These are phyloP conservation scores for Sericinus montela DNA, from an alignment of 2,888 invertebrate species.

Conservation along the genomic window DNA sequence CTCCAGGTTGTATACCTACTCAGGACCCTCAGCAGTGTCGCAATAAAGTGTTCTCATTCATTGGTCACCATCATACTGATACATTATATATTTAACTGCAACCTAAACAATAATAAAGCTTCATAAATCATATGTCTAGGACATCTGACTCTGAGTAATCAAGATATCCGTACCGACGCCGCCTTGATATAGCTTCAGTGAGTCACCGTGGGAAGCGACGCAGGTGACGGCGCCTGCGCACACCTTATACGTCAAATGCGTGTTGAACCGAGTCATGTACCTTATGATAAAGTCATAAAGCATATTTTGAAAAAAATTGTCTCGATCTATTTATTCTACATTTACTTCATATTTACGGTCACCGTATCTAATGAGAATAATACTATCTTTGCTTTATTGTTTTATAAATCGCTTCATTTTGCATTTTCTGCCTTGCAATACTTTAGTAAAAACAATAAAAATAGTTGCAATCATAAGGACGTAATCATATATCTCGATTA, in stretches of 20 bases:
- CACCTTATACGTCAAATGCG: constrained; percentile 24
- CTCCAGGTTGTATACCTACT: no score
- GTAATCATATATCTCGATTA: no score
- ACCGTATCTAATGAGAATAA: neutral
- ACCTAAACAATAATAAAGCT: neutral
- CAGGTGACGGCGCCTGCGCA: constrained; percentile 51
- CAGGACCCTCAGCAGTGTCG: no score
- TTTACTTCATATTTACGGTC: neutral
- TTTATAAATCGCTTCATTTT: constrained; percentile 7
- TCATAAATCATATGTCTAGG: constrained; percentile 10
- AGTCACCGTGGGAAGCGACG: constrained; percentile 61
- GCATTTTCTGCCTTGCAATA: neutral
- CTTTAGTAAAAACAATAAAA: no score
- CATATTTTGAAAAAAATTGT: constrained; percentile 1
- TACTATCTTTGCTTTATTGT: constrained; percentile 14
- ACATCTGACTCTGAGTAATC: constrained; percentile 2
- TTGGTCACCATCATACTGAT: no score
- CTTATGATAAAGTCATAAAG: constrained; percentile 15
- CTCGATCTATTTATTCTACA: neutral
- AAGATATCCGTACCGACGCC: constrained; percentile 6
- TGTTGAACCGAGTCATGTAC: constrained; percentile 4
- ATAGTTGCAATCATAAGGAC: no score
- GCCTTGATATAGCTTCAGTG: constrained; percentile 34
- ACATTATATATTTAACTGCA: no score
- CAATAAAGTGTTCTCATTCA: no score